phyloP scores from a whole-genome alignment of 2,113 vertebrate genomes.

The Hoplias malabaricus region DNA sequence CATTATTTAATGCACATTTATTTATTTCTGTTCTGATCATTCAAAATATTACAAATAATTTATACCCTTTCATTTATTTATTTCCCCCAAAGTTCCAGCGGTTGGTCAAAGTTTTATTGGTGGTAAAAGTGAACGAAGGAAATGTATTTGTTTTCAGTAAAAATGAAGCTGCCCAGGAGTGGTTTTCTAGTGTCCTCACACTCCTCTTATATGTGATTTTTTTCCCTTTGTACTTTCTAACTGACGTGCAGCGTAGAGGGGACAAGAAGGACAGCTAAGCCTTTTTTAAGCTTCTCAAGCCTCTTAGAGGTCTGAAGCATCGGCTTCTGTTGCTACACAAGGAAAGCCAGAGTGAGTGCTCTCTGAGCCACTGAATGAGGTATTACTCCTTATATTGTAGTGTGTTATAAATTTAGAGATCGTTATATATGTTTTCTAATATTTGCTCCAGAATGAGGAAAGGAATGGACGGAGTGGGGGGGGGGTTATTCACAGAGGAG shows the following conservation, averaged over 20 bases:
- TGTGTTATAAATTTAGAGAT: background rate
- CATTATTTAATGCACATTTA: no score
- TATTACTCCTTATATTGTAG: slow-evolving; percentile 33
- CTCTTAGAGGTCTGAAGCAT: slow-evolving; percentile 68
- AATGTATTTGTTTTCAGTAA: slow-evolving; percentile 1
- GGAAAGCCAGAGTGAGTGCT: slow-evolving; percentile 50
- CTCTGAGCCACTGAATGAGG: slow-evolving; percentile 58
- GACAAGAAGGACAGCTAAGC: slow-evolving; percentile 69
- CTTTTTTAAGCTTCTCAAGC: slow-evolving; percentile 69
- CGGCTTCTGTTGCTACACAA: slow-evolving; percentile 57
- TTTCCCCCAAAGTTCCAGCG: no score
- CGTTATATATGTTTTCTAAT: background rate
- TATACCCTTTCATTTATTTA: background rate
- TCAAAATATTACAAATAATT: no score
- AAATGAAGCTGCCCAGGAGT: background rate
- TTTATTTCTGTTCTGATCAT: no score
- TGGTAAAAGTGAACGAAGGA: background rate
- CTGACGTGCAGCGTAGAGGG: slow-evolving; percentile 63
- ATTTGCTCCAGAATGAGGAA: background rate
- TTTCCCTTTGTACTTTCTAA: slow-evolving; percentile 50
- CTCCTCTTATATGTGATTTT: slow-evolving; percentile 16
- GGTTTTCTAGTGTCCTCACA: slow-evolving; percentile 7
- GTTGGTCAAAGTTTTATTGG: background rate
- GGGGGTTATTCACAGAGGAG: background rate
- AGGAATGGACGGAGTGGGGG: background rate